Base-by-base conservation (phyloP, 2,888 invertebrate genomes). In the Parnassius orleans region DNA sequence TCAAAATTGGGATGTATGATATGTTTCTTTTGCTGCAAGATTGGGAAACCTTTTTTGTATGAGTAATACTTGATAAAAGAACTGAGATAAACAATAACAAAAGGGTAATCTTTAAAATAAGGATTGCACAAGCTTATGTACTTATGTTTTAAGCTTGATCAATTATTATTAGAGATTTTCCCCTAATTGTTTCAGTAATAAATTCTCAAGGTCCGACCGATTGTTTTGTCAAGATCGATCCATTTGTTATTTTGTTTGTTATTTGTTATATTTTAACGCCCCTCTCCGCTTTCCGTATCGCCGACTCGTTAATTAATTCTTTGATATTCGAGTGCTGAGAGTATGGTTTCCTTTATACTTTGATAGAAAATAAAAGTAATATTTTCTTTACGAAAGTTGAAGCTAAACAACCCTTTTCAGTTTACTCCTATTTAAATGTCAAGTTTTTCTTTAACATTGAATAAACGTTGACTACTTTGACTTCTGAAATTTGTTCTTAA, bases 191-290 rank as follows among this genome's bases (percentile, higher is more conserved):
- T 65, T 56, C 60, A 47, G 60, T 66, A 65, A 66, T 63, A 65
- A 66, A 67, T 66, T 59, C 63, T 63, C 59, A 52, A 59, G 60
- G 59, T 61, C 60, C 56, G 59, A 46, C 65, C 60, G 64, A 65
- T 68, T 68, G 65, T 66, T 66, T 63, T 64, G 65, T 64, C 64
- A 44, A 58, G 65, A 67, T 66, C 69, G 66, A 69, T 65, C 66
- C 68, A 71, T 70, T 68, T 69, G 72, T 72, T 68, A 68, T 67
- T 69, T 69, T 65, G 68, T 65, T 69, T 64, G 64, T 66, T 64
- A 65, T 57, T 68, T 63, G 63, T 59, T 63, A 59, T 61, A 51
- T 55, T 56, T 66, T 62, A 62, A 57, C 54, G 52, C 24, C 14
- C 61, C 51, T 48, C 60, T 69, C 61, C 67, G 53, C 53, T 59